These are phyloP conservation scores for Branchinecta sandiegonensis DNA, from an alignment of 2,888 invertebrate species.

Conservation along the genomic window DNA sequence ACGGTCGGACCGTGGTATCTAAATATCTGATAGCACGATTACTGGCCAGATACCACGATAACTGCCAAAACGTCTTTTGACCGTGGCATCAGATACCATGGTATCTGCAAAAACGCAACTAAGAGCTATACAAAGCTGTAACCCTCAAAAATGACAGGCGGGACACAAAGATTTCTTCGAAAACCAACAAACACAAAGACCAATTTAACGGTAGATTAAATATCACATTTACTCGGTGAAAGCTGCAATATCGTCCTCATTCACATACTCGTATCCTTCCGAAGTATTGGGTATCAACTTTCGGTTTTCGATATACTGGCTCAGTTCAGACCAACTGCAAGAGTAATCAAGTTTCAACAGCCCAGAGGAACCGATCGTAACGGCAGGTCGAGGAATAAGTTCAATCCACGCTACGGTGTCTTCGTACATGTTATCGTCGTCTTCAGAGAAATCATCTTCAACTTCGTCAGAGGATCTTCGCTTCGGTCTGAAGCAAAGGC, in stretches of 20 bases:
- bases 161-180: no score
- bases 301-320: not conserved
- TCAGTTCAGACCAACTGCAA: not conserved
- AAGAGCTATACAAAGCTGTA: no score
- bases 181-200: no score
- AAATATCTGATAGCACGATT: no score
- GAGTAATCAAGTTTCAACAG: not conserved
- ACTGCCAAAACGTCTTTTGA: no score
- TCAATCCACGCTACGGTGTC: conserved; percentile 10
- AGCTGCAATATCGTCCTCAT: not conserved
- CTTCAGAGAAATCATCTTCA: not conserved
- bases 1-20: no score
- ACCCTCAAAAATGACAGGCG: no score
- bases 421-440: not conserved
- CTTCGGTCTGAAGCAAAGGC: conserved; percentile 4
- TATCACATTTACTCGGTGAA: no score
- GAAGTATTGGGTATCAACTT: not conserved
- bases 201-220: no score
- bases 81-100: no score
- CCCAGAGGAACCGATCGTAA: not conserved
- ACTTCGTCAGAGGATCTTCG: not conserved
- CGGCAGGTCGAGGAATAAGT: not conserved
- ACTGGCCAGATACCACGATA: no score
- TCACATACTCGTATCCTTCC: not conserved
- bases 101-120: no score